Base-by-base conservation (phyloP, 2,888 invertebrate genomes). In the Congeria kusceri region DNA sequence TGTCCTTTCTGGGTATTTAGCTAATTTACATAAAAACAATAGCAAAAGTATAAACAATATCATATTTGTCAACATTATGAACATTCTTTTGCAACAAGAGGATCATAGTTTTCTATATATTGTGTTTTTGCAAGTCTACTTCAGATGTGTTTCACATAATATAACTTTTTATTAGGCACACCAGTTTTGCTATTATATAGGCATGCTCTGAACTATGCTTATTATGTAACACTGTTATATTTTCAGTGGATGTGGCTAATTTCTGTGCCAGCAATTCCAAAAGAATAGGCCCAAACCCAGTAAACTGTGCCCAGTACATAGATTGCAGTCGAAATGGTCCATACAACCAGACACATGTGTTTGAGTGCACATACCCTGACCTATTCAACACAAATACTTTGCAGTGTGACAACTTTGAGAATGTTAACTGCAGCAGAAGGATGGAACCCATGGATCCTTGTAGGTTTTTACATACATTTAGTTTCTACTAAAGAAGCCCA, bases 231-330 rank as follows among this genome's bases (percentile, higher is more conserved):
- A 11, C 39, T 32, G 32, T 11, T 32, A 1, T 27, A 44, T 53
- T 68, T 69, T 23, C 71, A 85, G 85, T 85, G 63, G 82, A 85
- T 46, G 61, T 83, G 3, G 71, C 56, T 7, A 57, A 68, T 0
- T 46, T 82, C n/a, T 86, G 86, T 49, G 67, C 71, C 13, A 63
- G 74, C 3, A 82, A 85, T 57, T 63, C 69, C 18, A 77, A 78
- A 2, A 78, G 83, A n/a, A 58, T 87, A 1, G 75, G 87, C 3
- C 83, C 86, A n/a, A 86, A 86, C 56, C 86, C 89, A 0, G 53
- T 81, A 29, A 86, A 88, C 82, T 89, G 89, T 74, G 88, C 88
- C 9, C 88, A 88, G 80, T 89, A 88, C 73, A 88, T 83, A 63
- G 88, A 89, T 80, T 89, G 89, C 78, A 81, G 66, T 5, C 79